Percentiles rank a stretch among this genome's conserved stretches.
phyloP scores from a whole-genome alignment of 2,113 vertebrate genomes.

The Eleginops maclovinus region DNA sequence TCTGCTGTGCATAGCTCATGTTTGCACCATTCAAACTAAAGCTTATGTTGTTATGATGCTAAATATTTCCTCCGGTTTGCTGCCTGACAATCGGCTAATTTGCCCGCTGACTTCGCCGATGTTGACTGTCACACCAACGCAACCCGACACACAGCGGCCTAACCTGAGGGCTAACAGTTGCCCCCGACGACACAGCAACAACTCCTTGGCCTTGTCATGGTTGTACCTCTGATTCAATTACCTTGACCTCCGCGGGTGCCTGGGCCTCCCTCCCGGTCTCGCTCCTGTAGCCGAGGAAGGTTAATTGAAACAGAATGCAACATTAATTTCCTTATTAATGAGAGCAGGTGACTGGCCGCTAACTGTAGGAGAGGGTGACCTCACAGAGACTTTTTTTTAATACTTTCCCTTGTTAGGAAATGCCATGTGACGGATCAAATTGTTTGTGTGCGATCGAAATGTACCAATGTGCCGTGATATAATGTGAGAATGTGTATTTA shows the following conservation, averaged over 20 bases:
- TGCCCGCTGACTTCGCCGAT: conserved; percentile 27
- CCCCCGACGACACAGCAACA: conserved; percentile 66
- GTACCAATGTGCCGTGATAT: not conserved
- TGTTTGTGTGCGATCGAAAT: conserved; percentile 19
- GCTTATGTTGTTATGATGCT: not conserved
- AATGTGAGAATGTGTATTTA: not conserved
- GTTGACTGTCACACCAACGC: conserved; percentile 45
- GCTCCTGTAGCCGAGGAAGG: conserved; percentile 81
- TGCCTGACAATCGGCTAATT: conserved; percentile 28
- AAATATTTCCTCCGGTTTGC: conserved; percentile 11
- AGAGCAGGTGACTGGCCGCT: conserved; percentile 72
- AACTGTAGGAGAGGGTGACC: conserved; percentile 69
- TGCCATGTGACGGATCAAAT: conserved; percentile 31
- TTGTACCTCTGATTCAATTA: conserved; percentile 84
- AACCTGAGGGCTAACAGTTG: conserved; percentile 59
- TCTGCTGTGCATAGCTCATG: not conserved
- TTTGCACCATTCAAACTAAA: not conserved
- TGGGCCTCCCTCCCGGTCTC: conserved; percentile 75
- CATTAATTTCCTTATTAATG: conserved; percentile 86
- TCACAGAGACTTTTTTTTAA: conserved; percentile 18
- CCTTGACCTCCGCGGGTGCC: conserved; percentile 80
- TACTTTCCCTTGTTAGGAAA: conserved; percentile 44
- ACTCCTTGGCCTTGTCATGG: conserved; percentile 73
- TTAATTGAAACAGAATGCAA: conserved; percentile 87
- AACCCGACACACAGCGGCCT: conserved; percentile 52